phyloP scores from a whole-genome alignment of 1,140 invertebrate species.

The Coenobita brevimanus region DNA sequence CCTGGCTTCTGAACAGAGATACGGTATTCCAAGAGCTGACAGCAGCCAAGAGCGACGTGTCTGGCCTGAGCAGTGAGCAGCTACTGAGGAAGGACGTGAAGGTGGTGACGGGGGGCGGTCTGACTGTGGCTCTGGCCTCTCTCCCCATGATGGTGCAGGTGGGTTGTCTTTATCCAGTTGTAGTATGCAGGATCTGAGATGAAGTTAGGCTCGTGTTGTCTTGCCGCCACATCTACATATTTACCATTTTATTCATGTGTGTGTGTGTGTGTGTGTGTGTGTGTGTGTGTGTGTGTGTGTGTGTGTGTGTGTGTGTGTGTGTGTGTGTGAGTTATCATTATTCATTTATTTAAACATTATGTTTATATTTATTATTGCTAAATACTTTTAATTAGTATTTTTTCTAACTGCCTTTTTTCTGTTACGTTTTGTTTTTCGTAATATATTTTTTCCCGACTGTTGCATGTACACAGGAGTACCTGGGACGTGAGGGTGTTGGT shows the following conservation, averaged over 20 bases:
- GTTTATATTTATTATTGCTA: no score
- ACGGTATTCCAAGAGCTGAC: slow-evolving; percentile 41
- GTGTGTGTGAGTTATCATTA: no score
- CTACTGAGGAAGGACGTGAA: slow-evolving; percentile 52
- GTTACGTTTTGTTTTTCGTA: neutral
- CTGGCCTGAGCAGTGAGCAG: slow-evolving; percentile 35
- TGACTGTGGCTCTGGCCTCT: slow-evolving; percentile 16
- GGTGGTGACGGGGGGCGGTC: neutral
- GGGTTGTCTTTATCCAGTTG: neutral
- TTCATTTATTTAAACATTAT: no score
- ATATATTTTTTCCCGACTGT: neutral
- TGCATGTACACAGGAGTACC: slow-evolving; percentile 13
- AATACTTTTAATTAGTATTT: no score
- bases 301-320: no score
- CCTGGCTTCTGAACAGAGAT: neutral
- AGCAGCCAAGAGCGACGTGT: slow-evolving; percentile 34
- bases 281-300: no score
- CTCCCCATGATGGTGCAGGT: slow-evolving; percentile 32
- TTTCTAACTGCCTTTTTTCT: neutral
- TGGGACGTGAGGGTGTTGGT: neutral
- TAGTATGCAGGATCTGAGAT: no score
- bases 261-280: no score
- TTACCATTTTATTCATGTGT: no score
- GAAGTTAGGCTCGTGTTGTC: no score
- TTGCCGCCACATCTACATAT: no score